Percentiles rank a stretch among this genome's conserved stretches.
phyloP scores from a whole-genome alignment of 2,888 invertebrate genomes.

The Geophilus truncorum region DNA sequence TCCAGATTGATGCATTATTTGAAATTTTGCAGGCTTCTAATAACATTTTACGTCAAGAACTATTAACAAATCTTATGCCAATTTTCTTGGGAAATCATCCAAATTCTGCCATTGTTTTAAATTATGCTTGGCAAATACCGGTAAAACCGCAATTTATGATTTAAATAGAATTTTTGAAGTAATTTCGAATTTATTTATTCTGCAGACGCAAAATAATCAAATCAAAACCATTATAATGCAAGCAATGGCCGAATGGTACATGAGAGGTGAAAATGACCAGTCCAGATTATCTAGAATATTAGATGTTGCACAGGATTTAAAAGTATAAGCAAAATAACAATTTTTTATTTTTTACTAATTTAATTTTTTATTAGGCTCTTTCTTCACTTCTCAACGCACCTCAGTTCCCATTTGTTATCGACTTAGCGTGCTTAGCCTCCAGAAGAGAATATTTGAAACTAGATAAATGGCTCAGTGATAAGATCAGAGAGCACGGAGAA shows the following conservation, averaged over 20 bases:
- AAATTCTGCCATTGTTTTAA: conserved; percentile 91
- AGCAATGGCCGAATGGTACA: conserved; percentile 96
- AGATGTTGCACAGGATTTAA: conserved; percentile 89
- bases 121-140: conserved; percentile 89
- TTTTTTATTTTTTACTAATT: conserved; percentile 38
- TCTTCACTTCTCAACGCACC: conserved; percentile 85
- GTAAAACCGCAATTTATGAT: conserved; percentile 40
- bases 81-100: conserved; percentile 93
- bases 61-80: conserved; percentile 80
- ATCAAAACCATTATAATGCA: conserved; percentile 85
- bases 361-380: conserved; percentile 64
- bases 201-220: conserved; percentile 54
- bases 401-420: conserved; percentile 93
- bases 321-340: conserved; percentile 45
- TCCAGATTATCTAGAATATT: conserved; percentile 86
- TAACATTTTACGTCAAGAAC: conserved; percentile 64
- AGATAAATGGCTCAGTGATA: conserved; percentile 98
- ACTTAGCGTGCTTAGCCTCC: conserved; percentile 94
- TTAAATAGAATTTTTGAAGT: not conserved
- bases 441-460: conserved; percentile 93
- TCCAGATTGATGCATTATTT: not conserved
- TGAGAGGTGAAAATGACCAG: conserved; percentile 87
- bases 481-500: conserved; percentile 89
- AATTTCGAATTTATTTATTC: no score
- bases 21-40: conserved; percentile 45